Percentiles rank a stretch among this genome's conserved stretches.
Evolutionary conservation across 2,113 vertebrate species (phyloP).

Genomic region (Nicator chloris): DNA sequence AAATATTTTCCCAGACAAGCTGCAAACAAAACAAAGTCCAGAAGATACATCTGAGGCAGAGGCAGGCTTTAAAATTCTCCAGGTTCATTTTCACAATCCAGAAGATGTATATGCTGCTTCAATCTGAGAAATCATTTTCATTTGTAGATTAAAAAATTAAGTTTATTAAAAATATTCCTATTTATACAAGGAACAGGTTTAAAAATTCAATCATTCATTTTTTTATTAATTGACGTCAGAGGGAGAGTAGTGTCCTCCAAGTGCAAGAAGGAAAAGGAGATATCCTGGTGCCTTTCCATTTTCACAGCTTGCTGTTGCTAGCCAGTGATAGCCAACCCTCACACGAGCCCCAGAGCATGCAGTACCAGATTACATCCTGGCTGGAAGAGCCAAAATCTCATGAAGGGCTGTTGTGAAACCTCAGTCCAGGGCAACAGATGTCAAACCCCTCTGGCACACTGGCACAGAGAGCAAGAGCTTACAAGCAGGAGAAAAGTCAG

Average conservation of each 20-base stretch:
- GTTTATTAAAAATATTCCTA: not conserved
- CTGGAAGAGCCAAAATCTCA: not conserved
- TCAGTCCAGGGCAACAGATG: not conserved
- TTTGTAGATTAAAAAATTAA: not conserved
- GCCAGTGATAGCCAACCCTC: accelerated
- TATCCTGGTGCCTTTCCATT: not conserved
- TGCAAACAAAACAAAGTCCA: not conserved
- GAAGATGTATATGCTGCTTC: not conserved
- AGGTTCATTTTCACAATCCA: not conserved
- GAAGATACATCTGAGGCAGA: not conserved
- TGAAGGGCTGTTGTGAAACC: not conserved
- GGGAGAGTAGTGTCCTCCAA: not conserved
- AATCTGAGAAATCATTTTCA: not conserved
- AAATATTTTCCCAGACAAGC: not conserved
- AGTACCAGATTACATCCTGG: not conserved
- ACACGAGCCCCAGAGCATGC: not conserved
- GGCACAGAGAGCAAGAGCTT: not conserved
- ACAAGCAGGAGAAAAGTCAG: not conserved
- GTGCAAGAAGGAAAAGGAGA: not conserved
- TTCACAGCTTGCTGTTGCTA: not conserved
- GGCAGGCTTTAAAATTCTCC: not conserved
- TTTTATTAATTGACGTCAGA: not conserved
- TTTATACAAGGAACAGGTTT: not conserved
- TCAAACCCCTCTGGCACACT: not conserved
- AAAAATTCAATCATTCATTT: not conserved